Evolutionary conservation across 2,888 invertebrate species (phyloP), one percentile per base, ranked within the genome.

Genomic region (Pseudococcus jackbeardsleyi): DNA sequence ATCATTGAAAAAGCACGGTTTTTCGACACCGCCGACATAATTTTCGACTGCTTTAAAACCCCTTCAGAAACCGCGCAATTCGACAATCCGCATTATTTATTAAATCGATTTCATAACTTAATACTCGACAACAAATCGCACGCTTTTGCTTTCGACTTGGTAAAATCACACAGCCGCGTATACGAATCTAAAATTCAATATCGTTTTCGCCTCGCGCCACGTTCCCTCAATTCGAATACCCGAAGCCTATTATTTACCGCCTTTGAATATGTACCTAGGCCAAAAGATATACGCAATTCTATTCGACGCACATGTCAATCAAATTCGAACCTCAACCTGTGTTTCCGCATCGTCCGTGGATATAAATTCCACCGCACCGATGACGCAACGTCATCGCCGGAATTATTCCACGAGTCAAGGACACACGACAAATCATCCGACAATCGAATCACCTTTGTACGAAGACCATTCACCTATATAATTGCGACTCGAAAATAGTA

Each of bases 401-500:
- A 72, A 72, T 72, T 33, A 72, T 72, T 72, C 68, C 22, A 72
- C 33, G 68, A 72, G 68, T 72, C 68, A 72, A 72, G 68, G 68
- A 26, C n/a, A 72, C 68, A 33, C 12, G 33, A 72, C 68, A 72
- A 59, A 59, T 72, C 68, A 72, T 72, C 68, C 26, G 33, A 72
- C 68, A 72, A 33, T 72, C 68, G 33, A 72, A 72, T 72, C 68
- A 72, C 68, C 68, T 72, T 33, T 72, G 68, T 72, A 33, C 68
- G n/a, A 26, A 26, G 68, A 72, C 68, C 68, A 33, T 72, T 72
- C 68, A 72, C 68, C 68, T 33, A 33, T 72, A 72, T 72, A 72
- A 72, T 72, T 72, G 59, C 19, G 68, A 26, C 33, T 72, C 12
- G 68, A 72, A 72, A 72, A 72, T 72, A 72, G 26, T 3, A 33